phyloP scores from a whole-genome alignment of 2,113 vertebrate species.

The Pholis gunnellus region DNA sequence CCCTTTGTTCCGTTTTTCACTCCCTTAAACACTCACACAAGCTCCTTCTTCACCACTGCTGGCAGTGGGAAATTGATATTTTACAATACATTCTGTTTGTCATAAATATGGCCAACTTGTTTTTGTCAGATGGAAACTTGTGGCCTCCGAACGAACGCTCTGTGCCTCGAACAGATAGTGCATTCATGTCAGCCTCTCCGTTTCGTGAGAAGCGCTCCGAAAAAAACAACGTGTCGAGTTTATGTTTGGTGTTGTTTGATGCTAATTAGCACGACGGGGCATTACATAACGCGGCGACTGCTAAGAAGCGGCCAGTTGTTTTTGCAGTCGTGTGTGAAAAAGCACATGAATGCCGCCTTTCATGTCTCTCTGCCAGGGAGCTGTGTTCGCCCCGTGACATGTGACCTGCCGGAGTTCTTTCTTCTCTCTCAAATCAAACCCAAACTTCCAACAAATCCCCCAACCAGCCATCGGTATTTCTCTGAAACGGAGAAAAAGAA shows the following conservation, averaged over 20 bases:
- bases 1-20: slow-evolving; percentile 70
- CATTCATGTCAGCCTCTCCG: slow-evolving; percentile 35
- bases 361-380: slow-evolving; percentile 55
- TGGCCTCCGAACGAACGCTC: slow-evolving; percentile 30
- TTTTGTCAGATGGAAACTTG: slow-evolving; percentile 59
- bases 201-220: slow-evolving; percentile 35
- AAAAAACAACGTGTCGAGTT: slow-evolving; percentile 46
- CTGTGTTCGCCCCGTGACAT: slow-evolving; percentile 62
- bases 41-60: slow-evolving; percentile 12
- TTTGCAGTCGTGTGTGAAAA: slow-evolving; percentile 58
- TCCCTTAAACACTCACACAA: slow-evolving; percentile 52
- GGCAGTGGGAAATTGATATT: slow-evolving; percentile 29
- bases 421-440: slow-evolving; percentile 64
- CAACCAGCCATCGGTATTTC: background rate
- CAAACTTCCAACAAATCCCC: slow-evolving; percentile 40
- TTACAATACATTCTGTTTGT: slow-evolving; percentile 36
- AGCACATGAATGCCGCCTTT: slow-evolving; percentile 78
- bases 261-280: slow-evolving; percentile 38
- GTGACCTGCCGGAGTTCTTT: slow-evolving; percentile 70
- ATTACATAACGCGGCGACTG: slow-evolving; percentile 44
- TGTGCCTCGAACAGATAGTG: slow-evolving; percentile 34
- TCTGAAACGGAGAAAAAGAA: slow-evolving; percentile 3
- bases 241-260: slow-evolving; percentile 57
- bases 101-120: slow-evolving; percentile 40
- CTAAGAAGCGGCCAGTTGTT: slow-evolving; percentile 65